Percentiles rank a stretch among this genome's conserved stretches.
Evolutionary conservation across 2,888 invertebrate species (phyloP).

Genomic region (Parasteatoda lunata): DNA sequence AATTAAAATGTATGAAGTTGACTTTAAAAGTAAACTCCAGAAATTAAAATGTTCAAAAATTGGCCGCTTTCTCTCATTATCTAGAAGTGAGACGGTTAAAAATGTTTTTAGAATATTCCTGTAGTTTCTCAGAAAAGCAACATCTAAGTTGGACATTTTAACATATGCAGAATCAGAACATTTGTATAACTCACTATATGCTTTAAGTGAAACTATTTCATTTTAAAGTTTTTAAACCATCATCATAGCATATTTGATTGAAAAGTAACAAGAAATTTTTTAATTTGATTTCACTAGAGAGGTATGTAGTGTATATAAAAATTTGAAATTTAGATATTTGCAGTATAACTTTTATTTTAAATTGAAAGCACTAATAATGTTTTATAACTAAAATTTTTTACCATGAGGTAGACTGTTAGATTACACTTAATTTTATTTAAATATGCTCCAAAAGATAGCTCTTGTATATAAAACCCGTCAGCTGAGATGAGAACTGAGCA

Average conservation of each 20-base stretch:
- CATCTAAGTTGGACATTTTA: too few relatives aligned
- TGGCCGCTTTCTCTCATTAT: too few relatives aligned
- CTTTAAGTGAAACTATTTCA: too few relatives aligned
- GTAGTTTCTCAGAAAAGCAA: too few relatives aligned
- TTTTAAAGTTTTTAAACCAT: background rate
- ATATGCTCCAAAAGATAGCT: background rate
- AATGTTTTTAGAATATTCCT: too few relatives aligned
- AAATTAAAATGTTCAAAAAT: too few relatives aligned
- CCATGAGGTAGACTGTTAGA: background rate
- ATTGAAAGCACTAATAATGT: background rate
- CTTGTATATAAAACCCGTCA: background rate
- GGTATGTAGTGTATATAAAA: background rate
- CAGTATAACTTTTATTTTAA: background rate
- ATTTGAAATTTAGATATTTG: background rate
- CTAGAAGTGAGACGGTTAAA: too few relatives aligned
- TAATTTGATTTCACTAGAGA: background rate
- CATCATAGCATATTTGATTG: background rate
- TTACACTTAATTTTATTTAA: background rate
- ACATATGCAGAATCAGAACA: too few relatives aligned
- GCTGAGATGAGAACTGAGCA: background rate
- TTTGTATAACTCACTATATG: too few relatives aligned
- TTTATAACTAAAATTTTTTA: background rate
- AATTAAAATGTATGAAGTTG: too few relatives aligned
- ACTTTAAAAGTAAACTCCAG: too few relatives aligned
- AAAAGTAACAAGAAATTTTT: background rate